These are phyloP conservation scores for Epizoanthus ramosus DNA, from an alignment of 92 coral and sea anemone genomes.

Conservation along the genomic window DNA sequence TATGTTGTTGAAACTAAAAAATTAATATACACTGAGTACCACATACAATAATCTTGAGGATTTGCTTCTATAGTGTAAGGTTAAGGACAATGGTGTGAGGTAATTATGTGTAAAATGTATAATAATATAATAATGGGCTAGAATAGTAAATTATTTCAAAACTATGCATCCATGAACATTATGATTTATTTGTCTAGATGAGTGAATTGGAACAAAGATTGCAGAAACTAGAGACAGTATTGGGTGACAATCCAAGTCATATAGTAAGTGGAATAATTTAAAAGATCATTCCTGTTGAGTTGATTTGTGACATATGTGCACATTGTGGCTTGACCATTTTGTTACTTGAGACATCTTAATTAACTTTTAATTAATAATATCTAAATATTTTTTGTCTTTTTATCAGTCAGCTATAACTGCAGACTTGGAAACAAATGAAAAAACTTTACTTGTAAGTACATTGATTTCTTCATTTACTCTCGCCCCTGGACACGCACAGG, in stretches of 20 bases:
- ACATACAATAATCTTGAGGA: too few relatives aligned
- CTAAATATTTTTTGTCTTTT: background rate
- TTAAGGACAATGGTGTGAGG: too few relatives aligned
- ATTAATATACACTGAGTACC: too few relatives aligned
- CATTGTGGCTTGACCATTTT: background rate
- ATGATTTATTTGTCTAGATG: constrained; percentile 54
- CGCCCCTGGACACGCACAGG: too few relatives aligned
- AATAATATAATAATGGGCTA: too few relatives aligned
- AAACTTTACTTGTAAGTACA: constrained; percentile 79
- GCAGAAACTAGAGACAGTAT: constrained; percentile 86
- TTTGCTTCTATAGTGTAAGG: too few relatives aligned
- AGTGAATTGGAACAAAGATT: constrained; percentile 93
- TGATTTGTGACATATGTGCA: too few relatives aligned
- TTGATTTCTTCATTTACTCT: too few relatives aligned
- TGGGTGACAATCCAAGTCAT: constrained; percentile 77
- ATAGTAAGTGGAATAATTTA: constrained; percentile 59
- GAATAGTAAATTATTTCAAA: too few relatives aligned
- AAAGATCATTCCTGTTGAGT: background rate
- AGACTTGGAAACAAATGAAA: constrained; percentile 86
- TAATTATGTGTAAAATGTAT: too few relatives aligned
- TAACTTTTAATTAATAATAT: background rate
- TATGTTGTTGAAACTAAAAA: too few relatives aligned
- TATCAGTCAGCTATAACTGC: constrained; percentile 86
- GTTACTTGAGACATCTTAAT: background rate
- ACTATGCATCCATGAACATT: too few relatives aligned